phyloP scores from a whole-genome alignment of 2,888 invertebrate genomes.

The Drosophila cognata region DNA sequence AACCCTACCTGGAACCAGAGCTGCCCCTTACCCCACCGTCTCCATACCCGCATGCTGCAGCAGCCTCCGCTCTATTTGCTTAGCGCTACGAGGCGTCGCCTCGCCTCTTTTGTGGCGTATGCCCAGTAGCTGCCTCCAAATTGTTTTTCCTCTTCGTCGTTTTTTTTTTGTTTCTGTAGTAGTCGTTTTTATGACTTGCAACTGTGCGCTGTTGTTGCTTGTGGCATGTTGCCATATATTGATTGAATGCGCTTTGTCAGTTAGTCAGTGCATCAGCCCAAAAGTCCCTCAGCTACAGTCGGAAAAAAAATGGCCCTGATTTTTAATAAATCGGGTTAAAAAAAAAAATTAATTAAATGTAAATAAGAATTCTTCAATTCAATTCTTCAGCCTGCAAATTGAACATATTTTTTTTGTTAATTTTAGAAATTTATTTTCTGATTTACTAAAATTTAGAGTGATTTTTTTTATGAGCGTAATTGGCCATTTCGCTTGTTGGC shows the following conservation, averaged over 20 bases:
- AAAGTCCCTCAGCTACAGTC: constrained; percentile 2
- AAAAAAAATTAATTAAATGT: no score
- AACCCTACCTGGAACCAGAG: background rate
- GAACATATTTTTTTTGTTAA: background rate
- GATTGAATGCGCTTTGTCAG: constrained; percentile 78
- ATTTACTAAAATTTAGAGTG: background rate
- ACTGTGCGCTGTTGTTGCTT: constrained; percentile 60
- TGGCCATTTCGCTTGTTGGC: constrained; percentile 20
- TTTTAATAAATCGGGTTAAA: background rate
- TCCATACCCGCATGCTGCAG: constrained; percentile 37
- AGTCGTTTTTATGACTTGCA: constrained; percentile 77
- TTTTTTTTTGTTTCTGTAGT: constrained; percentile 43
- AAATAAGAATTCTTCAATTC: background rate
- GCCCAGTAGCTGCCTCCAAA: constrained; percentile 70
- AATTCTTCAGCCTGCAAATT: background rate
- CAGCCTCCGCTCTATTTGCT: constrained; percentile 71
- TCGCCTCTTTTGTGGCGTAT: constrained; percentile 72
- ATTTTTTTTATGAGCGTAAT: background rate
- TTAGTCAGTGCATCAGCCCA: constrained; percentile 31
- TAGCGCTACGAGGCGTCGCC: constrained; percentile 69
- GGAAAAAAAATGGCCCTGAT: background rate
- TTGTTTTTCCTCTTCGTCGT: constrained; percentile 39
- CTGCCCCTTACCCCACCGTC: constrained; percentile 12
- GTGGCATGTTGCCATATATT: constrained; percentile 51
- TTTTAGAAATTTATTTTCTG: no score